Percentiles rank a stretch among this genome's conserved stretches.
Evolutionary conservation across 2,797 vertebrate genomes (phyloP).

Genomic region (Champsocephalus gunnari): DNA sequence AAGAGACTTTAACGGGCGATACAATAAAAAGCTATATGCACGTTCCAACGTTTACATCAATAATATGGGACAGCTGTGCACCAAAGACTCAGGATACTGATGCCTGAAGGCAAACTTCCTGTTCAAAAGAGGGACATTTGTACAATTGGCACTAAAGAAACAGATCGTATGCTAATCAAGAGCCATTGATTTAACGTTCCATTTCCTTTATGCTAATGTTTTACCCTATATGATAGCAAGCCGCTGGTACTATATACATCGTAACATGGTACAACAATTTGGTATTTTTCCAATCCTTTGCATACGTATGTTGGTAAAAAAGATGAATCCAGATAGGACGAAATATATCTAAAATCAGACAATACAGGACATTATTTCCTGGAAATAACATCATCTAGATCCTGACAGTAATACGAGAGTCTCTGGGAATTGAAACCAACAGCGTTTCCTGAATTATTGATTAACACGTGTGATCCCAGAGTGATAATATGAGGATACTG

Average conservation of each 20-base stretch:
- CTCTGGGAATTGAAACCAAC: conserved; percentile 44
- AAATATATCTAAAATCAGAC: background rate
- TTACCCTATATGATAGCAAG: conserved; percentile 24
- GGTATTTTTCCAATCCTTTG: background rate
- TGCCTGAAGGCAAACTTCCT: conserved; percentile 50
- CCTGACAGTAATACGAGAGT: conserved; percentile 38
- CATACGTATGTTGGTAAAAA: background rate
- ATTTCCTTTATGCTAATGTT: conserved; percentile 35
- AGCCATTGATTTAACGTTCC: conserved; percentile 30
- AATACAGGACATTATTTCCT: conserved; percentile 11
- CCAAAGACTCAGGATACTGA: conserved; percentile 40
- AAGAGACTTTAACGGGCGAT: conserved; percentile 56
- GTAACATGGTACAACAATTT: background rate
- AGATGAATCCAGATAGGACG: background rate
- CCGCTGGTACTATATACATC: conserved; percentile 1
- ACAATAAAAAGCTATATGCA: conserved; percentile 53
- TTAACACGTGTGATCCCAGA: conserved; percentile 55
- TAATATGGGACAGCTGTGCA: conserved; percentile 62
- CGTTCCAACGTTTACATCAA: conserved; percentile 42
- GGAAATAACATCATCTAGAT: conserved; percentile 35
- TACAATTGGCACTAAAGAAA: conserved; percentile 34
- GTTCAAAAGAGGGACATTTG: conserved; percentile 52
- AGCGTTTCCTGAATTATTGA: conserved; percentile 65
- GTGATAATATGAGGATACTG: conserved; percentile 46
- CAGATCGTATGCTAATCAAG: conserved; percentile 41